Base-by-base conservation (phyloP, 2,113 vertebrate species). In the Maccullochella peelii region DNA sequence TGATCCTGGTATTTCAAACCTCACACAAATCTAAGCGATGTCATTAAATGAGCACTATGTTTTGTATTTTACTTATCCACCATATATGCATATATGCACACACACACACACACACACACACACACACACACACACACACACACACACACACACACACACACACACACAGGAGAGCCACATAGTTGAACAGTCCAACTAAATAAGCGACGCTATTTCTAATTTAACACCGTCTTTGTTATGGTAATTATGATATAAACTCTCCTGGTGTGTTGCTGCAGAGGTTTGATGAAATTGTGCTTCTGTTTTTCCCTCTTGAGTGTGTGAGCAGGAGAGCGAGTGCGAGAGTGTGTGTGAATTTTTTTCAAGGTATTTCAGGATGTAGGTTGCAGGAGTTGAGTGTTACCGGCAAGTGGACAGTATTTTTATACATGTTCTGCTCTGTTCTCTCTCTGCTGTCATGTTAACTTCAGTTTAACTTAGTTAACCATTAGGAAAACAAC, bases 191-290 rank as follows among this genome's bases (percentile, higher is more conserved):
- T 69, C 69, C 44, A 73, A 79, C 73, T 81, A 79, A 85, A 89
- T 92, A 85, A 74, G 71, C 30, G 49, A 57, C 52, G 69, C 86
- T 67, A 75, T 91, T 91, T 88, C 79, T 90, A 89, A 92, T 90
- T 88, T 78, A 91, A 86, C 79, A 80, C 33, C 0, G 58, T 80
- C 86, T 92, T 89, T 89, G 83, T 89, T 85, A 81, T 91, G 91
- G 76, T 88, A 89, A 88, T 89, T 62, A 63, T 63, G 69, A 80
- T 80, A 69, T 86, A 74, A 88, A 81, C 82, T 72, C 59, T 89
- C 82, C 61, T 72, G 68, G 69, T 69, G 77, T 84, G 72, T 84
- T 9, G 1, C 61, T 71, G 55, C 73, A 59, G 68, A 70, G 73
- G 61, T 85, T 88, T 87, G 79, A 80, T 86, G 78, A 79, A 88